phyloP scores from a whole-genome alignment of 2,113 vertebrate genomes.

The Myotis davidii region DNA sequence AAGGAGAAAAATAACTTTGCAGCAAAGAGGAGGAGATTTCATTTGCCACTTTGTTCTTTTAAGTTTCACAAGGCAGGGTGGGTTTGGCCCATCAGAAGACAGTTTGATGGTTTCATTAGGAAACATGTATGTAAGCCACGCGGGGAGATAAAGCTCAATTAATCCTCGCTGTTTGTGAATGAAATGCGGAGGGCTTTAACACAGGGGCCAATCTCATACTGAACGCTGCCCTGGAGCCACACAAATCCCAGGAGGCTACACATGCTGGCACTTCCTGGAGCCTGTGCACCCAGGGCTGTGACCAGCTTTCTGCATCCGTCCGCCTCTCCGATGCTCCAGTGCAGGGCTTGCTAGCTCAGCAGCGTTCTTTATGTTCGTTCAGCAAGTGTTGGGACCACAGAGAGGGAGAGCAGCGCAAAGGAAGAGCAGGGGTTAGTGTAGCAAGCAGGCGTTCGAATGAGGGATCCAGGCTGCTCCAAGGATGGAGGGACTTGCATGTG shows the following conservation, averaged over 20 bases:
- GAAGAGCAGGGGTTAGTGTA: background rate
- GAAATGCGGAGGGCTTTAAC: conserved; percentile 67
- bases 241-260: conserved; percentile 42
- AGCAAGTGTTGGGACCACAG: background rate
- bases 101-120: conserved; percentile 64
- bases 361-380: background rate
- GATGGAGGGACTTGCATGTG: background rate
- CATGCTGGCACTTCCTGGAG: conserved; percentile 51
- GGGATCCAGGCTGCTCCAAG: too few relatives aligned
- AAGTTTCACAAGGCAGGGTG: conserved; percentile 40
- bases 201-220: background rate
- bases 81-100: conserved; percentile 39
- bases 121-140: conserved; percentile 51
- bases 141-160: conserved; percentile 60
- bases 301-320: background rate
- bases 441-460: background rate
- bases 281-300: conserved; percentile 23
- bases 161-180: conserved; percentile 78
- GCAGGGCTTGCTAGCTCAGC: background rate
- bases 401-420: background rate
- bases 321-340: background rate
- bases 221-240: background rate
- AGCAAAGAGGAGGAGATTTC: background rate
- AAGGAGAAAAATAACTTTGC: background rate
- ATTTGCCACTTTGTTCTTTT: background rate